These are phyloP conservation scores for Todus mexicanus DNA, from an alignment of 2,797 vertebrate species.

Conservation along the genomic window DNA sequence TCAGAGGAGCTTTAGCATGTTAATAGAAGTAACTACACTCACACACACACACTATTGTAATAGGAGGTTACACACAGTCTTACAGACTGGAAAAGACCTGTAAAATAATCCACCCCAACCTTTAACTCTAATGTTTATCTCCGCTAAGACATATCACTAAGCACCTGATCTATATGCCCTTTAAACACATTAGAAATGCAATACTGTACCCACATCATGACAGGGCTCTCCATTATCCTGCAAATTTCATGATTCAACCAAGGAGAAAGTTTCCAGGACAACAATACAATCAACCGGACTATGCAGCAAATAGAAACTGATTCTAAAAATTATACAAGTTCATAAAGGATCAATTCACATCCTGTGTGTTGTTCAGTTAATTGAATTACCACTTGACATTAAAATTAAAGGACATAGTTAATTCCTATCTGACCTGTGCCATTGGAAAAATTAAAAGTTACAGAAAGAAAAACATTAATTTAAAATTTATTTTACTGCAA, in stretches of 20 bases:
- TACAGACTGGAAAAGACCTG: too few species aligned
- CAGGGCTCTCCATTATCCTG: too few species aligned
- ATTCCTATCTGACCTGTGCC: conserved; percentile 48
- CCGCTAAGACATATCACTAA: too few species aligned
- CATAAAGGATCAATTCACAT: not conserved
- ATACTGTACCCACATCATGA: accelerated
- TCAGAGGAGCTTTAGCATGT: not conserved
- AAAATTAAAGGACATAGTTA: conserved; percentile 33
- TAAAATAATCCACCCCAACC: too few species aligned
- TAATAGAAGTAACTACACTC: not conserved
- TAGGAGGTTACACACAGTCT: not conserved
- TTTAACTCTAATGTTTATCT: too few species aligned
- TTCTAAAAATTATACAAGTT: not conserved
- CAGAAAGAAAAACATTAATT: conserved; percentile 41
- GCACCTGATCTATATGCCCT: too few species aligned
- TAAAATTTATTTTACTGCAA: conserved; percentile 58
- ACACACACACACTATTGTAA: not conserved
- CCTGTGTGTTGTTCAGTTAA: not conserved
- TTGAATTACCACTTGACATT: conserved; percentile 19
- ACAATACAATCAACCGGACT: not conserved
- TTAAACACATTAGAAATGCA: not conserved
- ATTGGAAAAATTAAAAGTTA: conserved; percentile 56
- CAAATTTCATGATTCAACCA: not conserved
- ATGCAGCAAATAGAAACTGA: not conserved
- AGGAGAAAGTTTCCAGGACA: not conserved